Evolutionary conservation across 1,140 invertebrate genomes (phyloP).

Genomic region (Tetramorium parvispinum): DNA sequence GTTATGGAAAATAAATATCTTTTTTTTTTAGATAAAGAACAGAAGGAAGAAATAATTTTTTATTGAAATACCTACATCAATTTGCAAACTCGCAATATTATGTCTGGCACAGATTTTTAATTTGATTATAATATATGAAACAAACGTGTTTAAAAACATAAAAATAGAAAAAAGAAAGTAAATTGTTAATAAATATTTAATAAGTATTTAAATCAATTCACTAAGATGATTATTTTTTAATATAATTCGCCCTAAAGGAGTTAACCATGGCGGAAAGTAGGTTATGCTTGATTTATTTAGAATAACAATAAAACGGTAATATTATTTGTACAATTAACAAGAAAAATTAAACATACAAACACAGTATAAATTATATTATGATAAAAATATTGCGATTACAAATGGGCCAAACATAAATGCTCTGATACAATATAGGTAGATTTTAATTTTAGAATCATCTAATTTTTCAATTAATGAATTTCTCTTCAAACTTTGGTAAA

Average conservation of each 20-base stretch:
- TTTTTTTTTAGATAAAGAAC: no score
- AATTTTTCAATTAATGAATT: not conserved
- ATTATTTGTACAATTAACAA: slow-evolving; percentile 34
- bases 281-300: slow-evolving; percentile 76
- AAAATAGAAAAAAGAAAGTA: not conserved
- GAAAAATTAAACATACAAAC: not conserved
- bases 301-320: slow-evolving; percentile 50
- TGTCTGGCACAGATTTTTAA: not conserved
- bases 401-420: not conserved
- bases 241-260: slow-evolving; percentile 62
- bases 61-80: not conserved
- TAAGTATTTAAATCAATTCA: not conserved
- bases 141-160: not conserved
- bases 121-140: not conserved
- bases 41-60: no score
- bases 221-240: not conserved
- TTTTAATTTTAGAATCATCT: slow-evolving; percentile 28
- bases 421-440: slow-evolving; percentile 35
- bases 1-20: no score
- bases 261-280: slow-evolving; percentile 71
- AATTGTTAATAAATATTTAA: not conserved
- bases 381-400: not conserved
- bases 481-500: not conserved
- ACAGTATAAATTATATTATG: not conserved
- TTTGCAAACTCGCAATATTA: not conserved